These are phyloP conservation scores for Drosophila littoralis DNA, from an alignment of 1,140 invertebrate species.

Conservation along the genomic window DNA sequence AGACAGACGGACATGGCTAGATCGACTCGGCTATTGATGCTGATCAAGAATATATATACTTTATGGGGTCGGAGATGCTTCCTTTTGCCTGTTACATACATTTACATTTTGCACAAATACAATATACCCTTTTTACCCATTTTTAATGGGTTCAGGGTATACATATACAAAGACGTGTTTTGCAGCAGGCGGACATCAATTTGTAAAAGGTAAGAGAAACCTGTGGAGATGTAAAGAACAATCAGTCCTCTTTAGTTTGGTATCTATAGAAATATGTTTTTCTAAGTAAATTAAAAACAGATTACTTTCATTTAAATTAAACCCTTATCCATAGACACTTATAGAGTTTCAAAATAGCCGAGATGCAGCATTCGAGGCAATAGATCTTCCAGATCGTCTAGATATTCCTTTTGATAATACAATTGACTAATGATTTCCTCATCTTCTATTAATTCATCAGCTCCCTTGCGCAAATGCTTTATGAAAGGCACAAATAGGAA, in stretches of 20 bases:
- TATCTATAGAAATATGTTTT: too few species aligned
- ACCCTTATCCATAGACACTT: not conserved
- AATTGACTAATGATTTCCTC: not conserved
- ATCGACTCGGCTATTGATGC: too few species aligned
- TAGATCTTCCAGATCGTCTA: constrained; percentile 4
- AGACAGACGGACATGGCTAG: too few species aligned
- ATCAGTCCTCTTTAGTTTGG: too few species aligned
- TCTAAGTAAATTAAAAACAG: too few species aligned
- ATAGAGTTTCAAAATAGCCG: constrained; percentile 5
- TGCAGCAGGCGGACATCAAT: not conserved
- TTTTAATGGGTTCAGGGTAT: too few species aligned
- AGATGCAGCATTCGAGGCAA: constrained; percentile 3
- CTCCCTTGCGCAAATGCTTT: constrained; percentile 4
- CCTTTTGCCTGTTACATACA: too few species aligned
- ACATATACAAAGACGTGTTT: not conserved
- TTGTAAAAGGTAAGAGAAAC: not conserved
- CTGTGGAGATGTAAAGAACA: too few species aligned
- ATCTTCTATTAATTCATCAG: not conserved
- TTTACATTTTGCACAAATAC: too few species aligned
- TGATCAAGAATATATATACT: too few species aligned
- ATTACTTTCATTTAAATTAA: not conserved
- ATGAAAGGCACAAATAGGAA: constrained; percentile 1
- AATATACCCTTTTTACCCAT: too few species aligned
- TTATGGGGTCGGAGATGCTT: too few species aligned
- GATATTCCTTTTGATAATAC: constrained; percentile 15